Evolutionary conservation across 2,888 invertebrate genomes (phyloP).

Genomic region (Lasiommata megera): DNA sequence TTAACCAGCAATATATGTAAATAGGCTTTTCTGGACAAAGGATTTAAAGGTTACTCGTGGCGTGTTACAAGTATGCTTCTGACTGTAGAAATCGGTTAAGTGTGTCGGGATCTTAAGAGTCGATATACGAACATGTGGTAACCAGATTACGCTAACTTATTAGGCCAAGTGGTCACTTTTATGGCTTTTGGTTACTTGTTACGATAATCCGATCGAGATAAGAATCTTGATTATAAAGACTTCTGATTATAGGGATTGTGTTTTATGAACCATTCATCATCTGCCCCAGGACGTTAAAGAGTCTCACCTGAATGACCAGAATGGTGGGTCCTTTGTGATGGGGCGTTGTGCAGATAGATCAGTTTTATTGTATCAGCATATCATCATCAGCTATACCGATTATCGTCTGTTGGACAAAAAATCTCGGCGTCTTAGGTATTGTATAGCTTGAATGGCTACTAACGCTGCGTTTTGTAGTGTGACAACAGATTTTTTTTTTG

Average conservation of each 20-base stretch:
- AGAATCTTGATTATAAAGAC: not conserved
- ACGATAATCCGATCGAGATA: not conserved
- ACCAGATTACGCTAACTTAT: conserved; percentile 15
- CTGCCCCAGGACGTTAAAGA: not conserved
- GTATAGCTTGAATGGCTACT: too few relatives aligned
- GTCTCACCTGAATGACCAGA: not conserved
- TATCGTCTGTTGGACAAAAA: too few relatives aligned
- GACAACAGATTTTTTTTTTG: too few relatives aligned
- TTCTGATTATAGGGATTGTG: conserved; percentile 1
- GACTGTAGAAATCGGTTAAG: not conserved
- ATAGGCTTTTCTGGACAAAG: too few relatives aligned
- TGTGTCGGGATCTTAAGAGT: not conserved
- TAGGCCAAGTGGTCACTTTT: conserved; percentile 3
- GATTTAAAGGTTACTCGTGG: not conserved
- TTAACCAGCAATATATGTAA: too few relatives aligned
- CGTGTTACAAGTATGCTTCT: not conserved
- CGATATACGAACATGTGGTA: conserved; percentile 13
- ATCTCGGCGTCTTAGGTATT: too few relatives aligned
- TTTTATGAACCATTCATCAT: not conserved
- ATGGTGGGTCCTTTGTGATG: not conserved
- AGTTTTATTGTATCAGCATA: too few relatives aligned
- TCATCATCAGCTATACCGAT: too few relatives aligned
- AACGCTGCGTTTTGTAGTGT: too few relatives aligned
- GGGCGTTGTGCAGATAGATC: too few relatives aligned
- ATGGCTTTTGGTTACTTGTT: not conserved